Conservation (phyloP, 1,140 invertebrate genomes). For the Meloidogyne chitwoodi region DNA sequence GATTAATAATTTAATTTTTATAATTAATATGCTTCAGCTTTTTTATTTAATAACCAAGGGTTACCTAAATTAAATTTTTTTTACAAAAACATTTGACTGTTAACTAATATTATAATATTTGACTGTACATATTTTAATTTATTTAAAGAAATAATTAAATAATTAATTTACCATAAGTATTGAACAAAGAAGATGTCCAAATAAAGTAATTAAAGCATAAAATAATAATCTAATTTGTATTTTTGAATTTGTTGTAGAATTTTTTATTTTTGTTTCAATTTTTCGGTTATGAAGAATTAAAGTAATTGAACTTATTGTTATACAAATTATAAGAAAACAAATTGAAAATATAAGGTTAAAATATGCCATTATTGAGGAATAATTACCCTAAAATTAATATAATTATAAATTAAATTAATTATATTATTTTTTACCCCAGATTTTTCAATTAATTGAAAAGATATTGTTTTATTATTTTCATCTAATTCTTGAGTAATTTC, state of each 20-base stretch:
- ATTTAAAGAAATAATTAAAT: too few species aligned
- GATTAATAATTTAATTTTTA: too few species aligned
- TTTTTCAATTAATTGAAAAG: background rate
- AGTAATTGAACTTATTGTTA: background rate
- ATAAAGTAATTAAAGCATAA: background rate
- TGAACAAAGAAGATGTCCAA: background rate
- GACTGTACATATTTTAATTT: too few species aligned
- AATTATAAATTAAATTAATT: background rate
- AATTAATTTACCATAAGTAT: background rate
- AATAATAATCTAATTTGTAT: background rate
- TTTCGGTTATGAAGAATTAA: background rate
- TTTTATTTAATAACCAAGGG: too few species aligned
- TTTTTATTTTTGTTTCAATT: background rate
- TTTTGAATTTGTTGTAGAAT: background rate
- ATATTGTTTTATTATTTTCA: background rate
- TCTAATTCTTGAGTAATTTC: background rate
- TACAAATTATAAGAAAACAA: background rate
- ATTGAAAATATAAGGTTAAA: background rate
- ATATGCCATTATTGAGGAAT: background rate
- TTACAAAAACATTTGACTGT: too few species aligned
- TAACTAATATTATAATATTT: too few species aligned
- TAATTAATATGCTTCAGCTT: too few species aligned
- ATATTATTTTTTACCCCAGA: background rate
- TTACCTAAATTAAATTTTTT: too few species aligned
- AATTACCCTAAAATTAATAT: background rate